Evolutionary conservation across 2,888 invertebrate genomes (phyloP), one percentile per base, ranked within the genome.

Genomic region (Apotomis capreana): DNA sequence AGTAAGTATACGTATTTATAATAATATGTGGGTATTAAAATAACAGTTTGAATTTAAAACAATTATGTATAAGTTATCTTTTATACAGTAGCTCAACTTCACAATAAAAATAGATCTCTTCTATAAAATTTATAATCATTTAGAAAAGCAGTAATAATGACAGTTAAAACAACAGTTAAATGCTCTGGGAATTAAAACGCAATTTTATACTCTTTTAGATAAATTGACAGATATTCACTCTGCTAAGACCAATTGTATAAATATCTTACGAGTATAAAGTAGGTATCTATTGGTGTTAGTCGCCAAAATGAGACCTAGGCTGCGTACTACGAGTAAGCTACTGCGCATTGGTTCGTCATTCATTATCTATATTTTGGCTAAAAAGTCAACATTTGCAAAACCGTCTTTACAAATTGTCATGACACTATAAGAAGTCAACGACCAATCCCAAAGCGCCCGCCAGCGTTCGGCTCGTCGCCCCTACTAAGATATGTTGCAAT

Each of bases 71-170:
- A 88, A 83, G 82, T 87, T 86, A 79, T 68, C 86, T 87, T 86
- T 88, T 87, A 85, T 83, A 85, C 87, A 89, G 89, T 88, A 87
- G 86, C 83, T 90, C 85, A 91, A 91, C 89, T 90, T 92, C 88
- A 90, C 92, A 92, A 91, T 92, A 92, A 92, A 93, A 93, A 93
- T 93, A 93, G 91, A 92, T 92, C 91, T 93, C 91, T 93, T 87
- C 92, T 93, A 92, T 92, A 92, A 92, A 93, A 93, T 91, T 90
- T 92, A 92, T 91, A 72, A 90, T 90, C 90, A 87, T 91, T 91
- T 93, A 89, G 87, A 92, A 92, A 92, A 92, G 92, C 91, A 83
- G 88, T 87, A 88, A 87, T 89, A 87, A 87, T 86, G 78, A 80
- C 84, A 86, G 84, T 79, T 87, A 90, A 92, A 91, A 87, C 83